Evolutionary conservation across 2,113 vertebrate genomes (phyloP), one percentile per base, ranked within the genome.

Genomic region (Setophaga petechia): DNA sequence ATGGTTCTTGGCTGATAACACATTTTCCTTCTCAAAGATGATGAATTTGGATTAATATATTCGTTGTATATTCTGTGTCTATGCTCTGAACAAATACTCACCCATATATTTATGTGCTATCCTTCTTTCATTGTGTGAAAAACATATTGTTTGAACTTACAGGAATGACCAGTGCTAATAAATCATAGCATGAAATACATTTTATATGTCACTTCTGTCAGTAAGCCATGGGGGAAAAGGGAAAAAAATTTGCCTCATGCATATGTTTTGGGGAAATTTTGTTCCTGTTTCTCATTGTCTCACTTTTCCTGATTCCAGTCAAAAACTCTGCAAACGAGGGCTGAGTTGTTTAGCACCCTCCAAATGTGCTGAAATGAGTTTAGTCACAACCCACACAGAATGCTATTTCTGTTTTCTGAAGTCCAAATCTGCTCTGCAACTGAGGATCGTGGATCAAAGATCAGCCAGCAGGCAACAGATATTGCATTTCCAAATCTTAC

Each of bases 321-420:
- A 95, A 47, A 89, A 90, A 67, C 81, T 91, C 65, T 1, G 79
- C 51, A 92, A 88, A 77, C 4, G 22, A 95, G 65, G 65, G 25
- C 65, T 90, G 92, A 93, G 68, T 95, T 90, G 21, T 84, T 96
- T 90, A 94, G 35, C 82, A 96, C 90, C 66, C 61, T 90, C 63
- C 72, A 78, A 96, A 96, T 90, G 87, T 94, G 94, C 63, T 94
- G 72, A 94, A 96, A 71, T 37, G 30, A 86, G 57, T 83, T 94
- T 83, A 95, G 90, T 88, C 87, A 86, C 92, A 92, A 57, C 93
- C 95, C 65, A 92, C 92, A 78, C 44, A 93, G 44, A 83, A 44
- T 35, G 61, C 52, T 96, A 88, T 96, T 96, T 95, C 65, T 93
- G 52, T 81, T 91, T 93, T 35, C 61, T 74, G 61, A 52, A 74